Evolutionary conservation across 2,888 invertebrate genomes (phyloP).

Genomic region (Desoria tigrina): DNA sequence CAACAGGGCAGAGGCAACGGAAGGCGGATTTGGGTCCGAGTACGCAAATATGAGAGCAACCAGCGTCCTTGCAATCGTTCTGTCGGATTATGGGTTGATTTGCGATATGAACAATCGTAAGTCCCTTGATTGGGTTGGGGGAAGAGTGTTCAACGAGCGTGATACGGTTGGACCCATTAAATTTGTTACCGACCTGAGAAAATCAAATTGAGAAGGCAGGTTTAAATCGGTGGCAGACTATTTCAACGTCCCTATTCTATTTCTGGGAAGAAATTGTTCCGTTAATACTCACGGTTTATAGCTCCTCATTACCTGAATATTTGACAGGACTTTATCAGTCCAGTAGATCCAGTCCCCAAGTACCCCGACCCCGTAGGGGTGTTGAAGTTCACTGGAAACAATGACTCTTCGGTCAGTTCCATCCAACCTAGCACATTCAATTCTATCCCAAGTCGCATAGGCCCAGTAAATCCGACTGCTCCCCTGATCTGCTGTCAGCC

Average conservation of each 20-base stretch:
- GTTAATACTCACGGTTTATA: too few species aligned
- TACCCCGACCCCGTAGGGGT: slow-evolving; percentile 85
- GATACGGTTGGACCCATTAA: slow-evolving; percentile 67
- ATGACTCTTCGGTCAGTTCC: slow-evolving; percentile 67
- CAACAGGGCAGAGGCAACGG: slow-evolving; percentile 74
- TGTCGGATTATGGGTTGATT: slow-evolving; percentile 59
- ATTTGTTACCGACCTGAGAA: slow-evolving; percentile 77
- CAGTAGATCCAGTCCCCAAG: slow-evolving; percentile 82
- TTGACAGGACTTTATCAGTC: slow-evolving; percentile 88
- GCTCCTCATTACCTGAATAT: slow-evolving; percentile 70
- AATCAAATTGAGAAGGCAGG: too few species aligned
- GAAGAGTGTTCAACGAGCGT: slow-evolving; percentile 63
- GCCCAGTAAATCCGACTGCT: slow-evolving; percentile 83
- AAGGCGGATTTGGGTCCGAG: slow-evolving; percentile 62
- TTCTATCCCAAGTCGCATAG: slow-evolving; percentile 71
- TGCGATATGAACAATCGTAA: slow-evolving; percentile 74
- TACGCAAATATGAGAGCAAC: slow-evolving; percentile 78
- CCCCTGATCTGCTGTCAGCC: slow-evolving; percentile 78
- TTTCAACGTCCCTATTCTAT: too few species aligned
- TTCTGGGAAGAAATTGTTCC: too few species aligned
- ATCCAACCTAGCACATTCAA: slow-evolving; percentile 74
- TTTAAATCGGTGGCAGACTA: too few species aligned
- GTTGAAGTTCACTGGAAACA: slow-evolving; percentile 62
- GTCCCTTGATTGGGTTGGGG: slow-evolving; percentile 62
- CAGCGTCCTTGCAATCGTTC: slow-evolving; percentile 66